Evolutionary conservation across 2,113 vertebrate species (phyloP).

Genomic region (Hypanus sabinus): DNA sequence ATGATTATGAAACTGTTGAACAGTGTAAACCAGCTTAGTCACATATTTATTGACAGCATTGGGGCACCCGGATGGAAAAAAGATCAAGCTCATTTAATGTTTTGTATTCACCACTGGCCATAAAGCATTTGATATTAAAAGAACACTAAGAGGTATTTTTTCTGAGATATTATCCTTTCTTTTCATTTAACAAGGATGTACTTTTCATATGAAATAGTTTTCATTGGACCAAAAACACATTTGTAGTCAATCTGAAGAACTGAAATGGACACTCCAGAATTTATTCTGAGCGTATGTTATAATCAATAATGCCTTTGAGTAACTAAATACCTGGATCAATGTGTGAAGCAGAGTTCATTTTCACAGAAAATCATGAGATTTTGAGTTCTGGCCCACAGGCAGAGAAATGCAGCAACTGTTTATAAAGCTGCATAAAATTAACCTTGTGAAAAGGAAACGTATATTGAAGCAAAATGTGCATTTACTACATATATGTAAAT

Average conservation of each 20-base stretch:
- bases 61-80: not conserved
- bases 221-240: not conserved
- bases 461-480: not conserved
- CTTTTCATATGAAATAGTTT: not conserved
- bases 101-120: not conserved
- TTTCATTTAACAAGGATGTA: not conserved
- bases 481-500: not conserved
- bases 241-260: conserved; percentile 31
- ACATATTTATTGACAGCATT: not conserved
- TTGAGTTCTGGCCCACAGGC: not conserved
- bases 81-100: too few species aligned
- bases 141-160: not conserved
- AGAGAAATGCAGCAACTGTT: not conserved
- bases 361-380: conserved; percentile 56
- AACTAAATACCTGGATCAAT: conserved; percentile 65
- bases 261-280: not conserved
- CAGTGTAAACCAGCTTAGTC: conserved; percentile 11
- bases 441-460: not conserved
- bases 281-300: conserved; percentile 47
- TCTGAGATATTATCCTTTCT: not conserved
- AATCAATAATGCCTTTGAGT: conserved; percentile 63
- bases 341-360: conserved; percentile 50
- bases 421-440: not conserved
- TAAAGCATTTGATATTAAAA: not conserved
- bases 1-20: not conserved